Evolutionary conservation across 2,888 invertebrate genomes (phyloP), one percentile per base, ranked within the genome.

Genomic region (Tetragonisca angustula): DNA sequence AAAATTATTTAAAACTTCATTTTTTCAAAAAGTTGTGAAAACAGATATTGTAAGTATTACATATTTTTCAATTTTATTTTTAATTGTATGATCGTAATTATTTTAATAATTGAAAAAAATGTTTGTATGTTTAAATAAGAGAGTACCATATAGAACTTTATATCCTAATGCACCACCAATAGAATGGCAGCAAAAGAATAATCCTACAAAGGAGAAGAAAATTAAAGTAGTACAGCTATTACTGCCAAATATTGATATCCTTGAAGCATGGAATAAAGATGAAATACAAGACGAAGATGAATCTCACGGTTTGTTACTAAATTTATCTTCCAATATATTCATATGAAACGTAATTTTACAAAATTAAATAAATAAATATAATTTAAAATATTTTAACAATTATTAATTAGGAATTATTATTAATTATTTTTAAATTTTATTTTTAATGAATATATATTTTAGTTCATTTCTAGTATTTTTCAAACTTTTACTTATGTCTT

Each of bases 211-310:
- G 80, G 96, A 96, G 87, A 95, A 95, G 87, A 90, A 92, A 0
- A 91, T 97, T 11, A 94, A 95, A 77, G 95, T 95, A 65, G 92
- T 96, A 13, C 95, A 95, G 89, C 93, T 97, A 49, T 93, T 95
- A n/a, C 95, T 96, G 93, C 96, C 96, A 0, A 94, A 95, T 83
- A 90, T 96, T 21, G 95, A 96, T 80, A 92, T 96, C 11, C 91
- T 94, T 56, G 95, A 96, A 78, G 88, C 95, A 70, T 95, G 95
- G 94, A 94, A 94, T 59, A 95, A 94, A 69, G 94, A 95, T 52
- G 95, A 95, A 5, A 94, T 95, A 17, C 94, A 94, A 4, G 94
- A 94, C 5, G 94, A 94, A n/a, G 95, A 95, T 49, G 95, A 93
- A 54, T 79, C 85, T 11, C 90, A 90, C 78, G 93, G 92, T 92